Percentiles rank a stretch among this genome's conserved stretches.
Conservation (phyloP, 2,113 vertebrate species). For the Geococcyx californianus region DNA sequence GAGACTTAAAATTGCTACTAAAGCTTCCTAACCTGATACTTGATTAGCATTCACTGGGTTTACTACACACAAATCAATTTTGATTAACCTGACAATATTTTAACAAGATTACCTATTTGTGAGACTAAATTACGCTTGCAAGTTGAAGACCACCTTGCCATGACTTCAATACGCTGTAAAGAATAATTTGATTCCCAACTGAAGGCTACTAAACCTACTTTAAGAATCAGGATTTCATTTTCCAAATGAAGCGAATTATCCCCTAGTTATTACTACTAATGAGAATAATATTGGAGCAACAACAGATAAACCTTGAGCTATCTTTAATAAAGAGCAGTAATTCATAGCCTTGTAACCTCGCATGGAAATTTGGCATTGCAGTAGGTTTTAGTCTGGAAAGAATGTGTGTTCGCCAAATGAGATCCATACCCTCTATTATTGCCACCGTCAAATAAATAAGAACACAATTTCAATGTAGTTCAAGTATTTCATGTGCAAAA, state of each 20-base stretch:
- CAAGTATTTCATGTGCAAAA: background rate
- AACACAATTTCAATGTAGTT: background rate
- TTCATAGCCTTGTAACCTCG: background rate
- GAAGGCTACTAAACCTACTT: background rate
- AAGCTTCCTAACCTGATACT: background rate
- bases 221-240: slow-evolving; percentile 56
- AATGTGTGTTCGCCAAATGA: background rate
- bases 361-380: background rate
- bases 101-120: slow-evolving; percentile 70
- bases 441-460: background rate
- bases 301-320: background rate
- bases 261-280: slow-evolving; percentile 7
- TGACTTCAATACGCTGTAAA: slow-evolving; percentile 55
- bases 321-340: background rate
- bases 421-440: background rate
- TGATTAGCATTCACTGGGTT: slow-evolving; percentile 63
- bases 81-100: slow-evolving; percentile 74
- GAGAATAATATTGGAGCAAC: background rate
- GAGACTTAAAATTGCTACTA: background rate
- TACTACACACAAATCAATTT: slow-evolving; percentile 71
- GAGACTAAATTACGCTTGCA: slow-evolving; percentile 67
- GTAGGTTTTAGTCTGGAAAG: background rate
- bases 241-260: slow-evolving; percentile 50
- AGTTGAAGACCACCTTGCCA: slow-evolving; percentile 60
- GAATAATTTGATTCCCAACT: slow-evolving; percentile 55